Conservation (phyloP, 2,888 invertebrate species). For the Harpalus rufipes region DNA sequence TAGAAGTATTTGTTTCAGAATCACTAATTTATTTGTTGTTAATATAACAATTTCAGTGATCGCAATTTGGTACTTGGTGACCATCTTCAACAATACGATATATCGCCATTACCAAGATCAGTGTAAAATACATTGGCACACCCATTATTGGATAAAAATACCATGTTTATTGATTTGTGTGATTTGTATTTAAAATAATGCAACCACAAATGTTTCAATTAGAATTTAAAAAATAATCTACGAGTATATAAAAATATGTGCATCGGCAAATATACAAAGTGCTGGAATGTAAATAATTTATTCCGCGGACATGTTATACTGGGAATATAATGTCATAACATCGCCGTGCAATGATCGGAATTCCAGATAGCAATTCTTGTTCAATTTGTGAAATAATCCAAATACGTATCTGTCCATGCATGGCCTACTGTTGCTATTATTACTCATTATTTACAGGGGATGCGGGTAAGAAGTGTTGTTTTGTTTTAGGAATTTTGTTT, state of each 20-base stretch:
- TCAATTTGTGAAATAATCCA: constrained; percentile 39
- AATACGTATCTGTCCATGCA: constrained; percentile 50
- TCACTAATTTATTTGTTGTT: no score
- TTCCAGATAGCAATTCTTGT: constrained; percentile 41
- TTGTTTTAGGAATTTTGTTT: constrained; percentile 45
- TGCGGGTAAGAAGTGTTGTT: constrained; percentile 40
- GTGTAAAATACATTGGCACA: no score
- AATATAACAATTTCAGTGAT: no score
- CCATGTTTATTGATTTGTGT: no score
- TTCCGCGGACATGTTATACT: constrained; percentile 43
- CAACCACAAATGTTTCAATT: not conserved
- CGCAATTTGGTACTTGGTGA: no score
- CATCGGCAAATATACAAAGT: constrained; percentile 30
- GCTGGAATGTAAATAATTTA: constrained; percentile 37
- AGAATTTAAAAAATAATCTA: not conserved
- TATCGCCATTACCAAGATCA: no score
- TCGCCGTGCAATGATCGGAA: constrained; percentile 48
- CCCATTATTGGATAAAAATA: no score
- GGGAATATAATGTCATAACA: constrained; percentile 60
- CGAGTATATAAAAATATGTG: constrained; percentile 5
- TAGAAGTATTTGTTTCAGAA: no score
- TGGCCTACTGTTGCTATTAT: constrained; percentile 53
- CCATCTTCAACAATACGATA: no score
- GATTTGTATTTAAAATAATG: no score
- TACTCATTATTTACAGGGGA: constrained; percentile 50